Evolutionary conservation across 2,888 invertebrate species (phyloP).

Genomic region (Cartodere bifasciata): DNA sequence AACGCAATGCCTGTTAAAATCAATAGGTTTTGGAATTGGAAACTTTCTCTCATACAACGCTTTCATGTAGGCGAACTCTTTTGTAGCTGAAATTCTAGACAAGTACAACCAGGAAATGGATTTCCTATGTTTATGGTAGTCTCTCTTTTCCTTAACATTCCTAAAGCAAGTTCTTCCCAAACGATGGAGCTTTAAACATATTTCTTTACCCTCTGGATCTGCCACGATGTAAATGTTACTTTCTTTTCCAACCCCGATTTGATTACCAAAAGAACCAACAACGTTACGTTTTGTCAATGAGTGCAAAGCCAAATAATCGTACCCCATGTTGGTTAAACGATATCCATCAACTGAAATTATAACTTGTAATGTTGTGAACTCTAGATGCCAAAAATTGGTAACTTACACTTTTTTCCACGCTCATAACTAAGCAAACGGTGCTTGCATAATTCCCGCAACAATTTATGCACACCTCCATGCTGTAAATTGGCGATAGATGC

Average conservation of each 20-base stretch:
- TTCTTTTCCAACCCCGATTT: slow-evolving; percentile 98
- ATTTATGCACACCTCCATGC: slow-evolving; percentile 86
- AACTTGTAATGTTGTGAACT: not conserved
- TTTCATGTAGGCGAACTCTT: slow-evolving; percentile 97
- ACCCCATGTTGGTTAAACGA: slow-evolving; percentile 87
- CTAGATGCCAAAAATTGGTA: not conserved
- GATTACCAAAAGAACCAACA: slow-evolving; percentile 84
- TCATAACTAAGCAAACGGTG: slow-evolving; percentile 87
- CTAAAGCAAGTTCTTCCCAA: slow-evolving; percentile 93
- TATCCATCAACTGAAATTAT: slow-evolving; percentile 78
- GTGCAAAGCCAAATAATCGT: slow-evolving; percentile 92
- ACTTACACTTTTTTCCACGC: slow-evolving; percentile 81
- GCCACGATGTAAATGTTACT: slow-evolving; percentile 90
- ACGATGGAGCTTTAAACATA: slow-evolving; percentile 85
- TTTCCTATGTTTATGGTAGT: slow-evolving; percentile 88
- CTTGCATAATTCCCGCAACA: slow-evolving; percentile 80
- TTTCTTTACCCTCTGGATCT: slow-evolving; percentile 61
- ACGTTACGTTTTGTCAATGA: slow-evolving; percentile 67
- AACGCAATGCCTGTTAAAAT: slow-evolving; percentile 90
- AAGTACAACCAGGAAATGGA: slow-evolving; percentile 92
- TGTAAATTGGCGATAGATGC: slow-evolving; percentile 88
- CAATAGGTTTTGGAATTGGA: slow-evolving; percentile 90
- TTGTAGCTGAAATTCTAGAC: slow-evolving; percentile 89
- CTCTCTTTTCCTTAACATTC: slow-evolving; percentile 88
- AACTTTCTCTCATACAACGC: slow-evolving; percentile 82